These are phyloP conservation scores for Apotomis betuletana DNA, from an alignment of 2,888 invertebrate species.

Conservation along the genomic window DNA sequence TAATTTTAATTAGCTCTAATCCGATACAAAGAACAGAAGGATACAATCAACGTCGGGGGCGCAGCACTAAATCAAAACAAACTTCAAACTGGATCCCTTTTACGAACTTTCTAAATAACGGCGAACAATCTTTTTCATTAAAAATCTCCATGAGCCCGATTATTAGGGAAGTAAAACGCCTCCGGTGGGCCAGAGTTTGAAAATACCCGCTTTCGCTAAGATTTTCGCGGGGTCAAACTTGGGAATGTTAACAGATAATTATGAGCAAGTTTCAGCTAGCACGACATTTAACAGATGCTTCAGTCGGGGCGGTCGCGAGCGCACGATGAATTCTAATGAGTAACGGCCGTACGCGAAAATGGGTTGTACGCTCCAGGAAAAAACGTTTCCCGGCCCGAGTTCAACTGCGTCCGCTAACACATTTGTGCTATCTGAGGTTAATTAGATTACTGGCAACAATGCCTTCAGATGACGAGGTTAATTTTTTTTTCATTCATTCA, in stretches of 20 bases:
- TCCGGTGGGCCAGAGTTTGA: slow-evolving; percentile 71
- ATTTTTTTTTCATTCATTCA: slow-evolving; percentile 28
- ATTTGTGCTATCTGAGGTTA: slow-evolving; percentile 82
- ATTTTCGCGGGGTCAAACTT: slow-evolving; percentile 82
- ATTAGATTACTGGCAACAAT: slow-evolving; percentile 78
- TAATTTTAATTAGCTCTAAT: slow-evolving; percentile 73
- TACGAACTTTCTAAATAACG: slow-evolving; percentile 81
- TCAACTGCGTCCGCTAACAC: slow-evolving; percentile 77
- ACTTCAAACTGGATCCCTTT: slow-evolving; percentile 77
- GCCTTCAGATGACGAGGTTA: slow-evolving; percentile 43
- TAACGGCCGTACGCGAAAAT: slow-evolving; percentile 57
- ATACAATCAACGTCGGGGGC: slow-evolving; percentile 71
- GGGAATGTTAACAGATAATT: slow-evolving; percentile 84
- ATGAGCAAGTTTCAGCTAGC: slow-evolving; percentile 80
- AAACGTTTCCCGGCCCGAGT: slow-evolving; percentile 47
- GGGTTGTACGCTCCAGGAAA: slow-evolving; percentile 58
- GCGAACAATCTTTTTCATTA: slow-evolving; percentile 82
- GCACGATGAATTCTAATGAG: slow-evolving; percentile 82
- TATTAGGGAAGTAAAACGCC: slow-evolving; percentile 81
- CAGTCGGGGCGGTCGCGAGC: slow-evolving; percentile 80
- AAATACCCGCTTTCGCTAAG: slow-evolving; percentile 70
- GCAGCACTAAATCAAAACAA: slow-evolving; percentile 81
- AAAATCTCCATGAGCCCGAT: slow-evolving; percentile 81
- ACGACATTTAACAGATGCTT: slow-evolving; percentile 84
- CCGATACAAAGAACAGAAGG: slow-evolving; percentile 74